Evolutionary conservation across 2,113 vertebrate genomes (phyloP).

Genomic region (Antechinus stuartii): DNA sequence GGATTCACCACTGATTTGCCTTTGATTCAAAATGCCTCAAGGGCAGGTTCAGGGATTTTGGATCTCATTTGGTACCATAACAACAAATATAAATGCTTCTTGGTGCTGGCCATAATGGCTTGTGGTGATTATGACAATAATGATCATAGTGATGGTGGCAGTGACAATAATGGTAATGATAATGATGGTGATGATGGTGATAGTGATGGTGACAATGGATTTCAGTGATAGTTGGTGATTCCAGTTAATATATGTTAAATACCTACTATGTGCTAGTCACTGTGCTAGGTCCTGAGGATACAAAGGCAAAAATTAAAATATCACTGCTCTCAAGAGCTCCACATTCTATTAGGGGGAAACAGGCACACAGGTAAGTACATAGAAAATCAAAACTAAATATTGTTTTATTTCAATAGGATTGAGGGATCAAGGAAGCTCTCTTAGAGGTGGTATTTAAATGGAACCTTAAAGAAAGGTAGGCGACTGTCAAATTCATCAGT

Average conservation of each 20-base stretch:
- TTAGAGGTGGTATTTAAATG: neutral
- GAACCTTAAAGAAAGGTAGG: neutral
- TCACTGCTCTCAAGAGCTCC: neutral
- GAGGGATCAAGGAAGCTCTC: neutral
- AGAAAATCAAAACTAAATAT: neutral
- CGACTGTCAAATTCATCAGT: neutral
- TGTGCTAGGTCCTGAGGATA: neutral
- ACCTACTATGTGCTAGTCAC: neutral
- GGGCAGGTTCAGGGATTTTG: neutral
- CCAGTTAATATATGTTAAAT: neutral
- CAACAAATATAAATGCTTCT: neutral
- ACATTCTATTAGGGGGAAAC: neutral
- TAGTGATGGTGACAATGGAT: neutral
- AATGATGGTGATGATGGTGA: neutral
- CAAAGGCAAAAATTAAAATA: neutral
- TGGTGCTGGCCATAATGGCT: neutral
- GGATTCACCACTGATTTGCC: neutral
- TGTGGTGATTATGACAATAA: neutral
- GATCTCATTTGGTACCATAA: neutral
- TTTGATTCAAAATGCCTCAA: neutral
- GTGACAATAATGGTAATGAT: neutral
- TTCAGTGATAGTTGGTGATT: neutral
- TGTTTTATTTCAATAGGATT: neutral
- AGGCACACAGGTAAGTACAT: neutral
- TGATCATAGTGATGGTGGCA: neutral